phyloP scores from a whole-genome alignment of 2,888 invertebrate species.

The Tenthredo amoena region DNA sequence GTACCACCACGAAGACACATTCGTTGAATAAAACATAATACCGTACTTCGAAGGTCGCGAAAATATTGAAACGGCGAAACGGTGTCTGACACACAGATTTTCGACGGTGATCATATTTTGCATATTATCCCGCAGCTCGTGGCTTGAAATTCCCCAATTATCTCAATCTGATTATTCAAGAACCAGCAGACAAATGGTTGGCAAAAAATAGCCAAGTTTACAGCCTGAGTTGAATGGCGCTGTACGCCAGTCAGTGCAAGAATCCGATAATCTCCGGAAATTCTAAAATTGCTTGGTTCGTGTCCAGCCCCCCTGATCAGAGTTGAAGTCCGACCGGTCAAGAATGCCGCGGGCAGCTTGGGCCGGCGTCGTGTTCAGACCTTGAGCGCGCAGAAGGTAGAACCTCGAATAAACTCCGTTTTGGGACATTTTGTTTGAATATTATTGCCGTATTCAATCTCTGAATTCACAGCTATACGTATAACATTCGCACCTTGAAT shows the following conservation, averaged over 20 bases:
- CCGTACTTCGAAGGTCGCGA: not conserved
- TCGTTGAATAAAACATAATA: slow-evolving; percentile 38
- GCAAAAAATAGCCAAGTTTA: not conserved
- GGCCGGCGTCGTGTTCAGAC: slow-evolving; percentile 21
- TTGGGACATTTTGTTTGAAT: slow-evolving; percentile 27
- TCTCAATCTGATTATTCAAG: not conserved
- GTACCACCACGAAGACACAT: not conserved
- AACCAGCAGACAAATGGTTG: not conserved
- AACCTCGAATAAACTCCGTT: slow-evolving; percentile 32
- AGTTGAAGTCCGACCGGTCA: slow-evolving; percentile 44
- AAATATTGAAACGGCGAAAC: not conserved
- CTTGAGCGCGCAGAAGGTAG: slow-evolving; percentile 19
- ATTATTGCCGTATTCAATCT: not conserved
- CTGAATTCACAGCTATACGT: not conserved
- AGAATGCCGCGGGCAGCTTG: slow-evolving; percentile 34
- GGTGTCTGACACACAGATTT: not conserved
- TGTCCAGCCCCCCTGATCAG: slow-evolving; percentile 39
- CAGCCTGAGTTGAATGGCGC: not conserved
- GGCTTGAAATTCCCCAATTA: not conserved
- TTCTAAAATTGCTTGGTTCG: slow-evolving; percentile 48
- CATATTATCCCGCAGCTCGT: not conserved
- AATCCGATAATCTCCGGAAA: slow-evolving; percentile 52
- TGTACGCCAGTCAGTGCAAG: slow-evolving; percentile 9
- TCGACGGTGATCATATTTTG: not conserved
- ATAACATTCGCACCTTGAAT: not conserved